Evolutionary conservation across 2,113 vertebrate genomes (phyloP).

Genomic region (Gopherus evgoodei): DNA sequence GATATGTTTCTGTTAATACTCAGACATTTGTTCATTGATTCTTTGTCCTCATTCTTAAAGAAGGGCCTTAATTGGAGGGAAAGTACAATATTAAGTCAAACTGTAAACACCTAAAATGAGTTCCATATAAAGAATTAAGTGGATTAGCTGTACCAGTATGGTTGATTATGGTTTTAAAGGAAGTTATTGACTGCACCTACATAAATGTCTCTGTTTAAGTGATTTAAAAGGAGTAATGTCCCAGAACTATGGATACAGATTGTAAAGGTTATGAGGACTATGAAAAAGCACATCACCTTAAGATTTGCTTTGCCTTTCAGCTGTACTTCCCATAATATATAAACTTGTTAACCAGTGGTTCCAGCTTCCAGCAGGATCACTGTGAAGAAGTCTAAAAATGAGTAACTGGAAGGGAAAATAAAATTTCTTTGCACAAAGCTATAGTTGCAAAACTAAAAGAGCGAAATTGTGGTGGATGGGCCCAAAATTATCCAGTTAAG

Average conservation of each 20-base stretch:
- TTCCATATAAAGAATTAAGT: conserved; percentile 25
- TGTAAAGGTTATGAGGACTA: background rate
- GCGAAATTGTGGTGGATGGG: background rate
- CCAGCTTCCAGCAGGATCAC: background rate
- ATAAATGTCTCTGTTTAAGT: conserved; percentile 59
- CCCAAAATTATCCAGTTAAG: background rate
- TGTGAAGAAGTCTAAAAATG: background rate
- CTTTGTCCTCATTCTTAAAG: background rate
- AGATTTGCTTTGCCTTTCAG: background rate
- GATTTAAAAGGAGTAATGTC: conserved; percentile 65
- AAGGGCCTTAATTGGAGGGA: background rate
- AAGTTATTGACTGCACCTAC: conserved; percentile 51
- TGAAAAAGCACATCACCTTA: conserved; percentile 30
- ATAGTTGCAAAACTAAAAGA: background rate
- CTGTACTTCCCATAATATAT: background rate
- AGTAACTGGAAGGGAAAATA: background rate
- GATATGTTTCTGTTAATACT: background rate
- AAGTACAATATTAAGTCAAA: background rate
- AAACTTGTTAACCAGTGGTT: background rate
- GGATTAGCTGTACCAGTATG: conserved; percentile 67
- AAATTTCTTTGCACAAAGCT: background rate
- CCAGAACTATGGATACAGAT: conserved; percentile 78
- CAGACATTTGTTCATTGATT: background rate
- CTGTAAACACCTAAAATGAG: background rate
- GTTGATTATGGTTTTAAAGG: conserved; percentile 49